Evolutionary conservation across 2,888 invertebrate genomes (phyloP), one percentile per base, ranked within the genome.

Genomic region (Troides oblongomaculatus): DNA sequence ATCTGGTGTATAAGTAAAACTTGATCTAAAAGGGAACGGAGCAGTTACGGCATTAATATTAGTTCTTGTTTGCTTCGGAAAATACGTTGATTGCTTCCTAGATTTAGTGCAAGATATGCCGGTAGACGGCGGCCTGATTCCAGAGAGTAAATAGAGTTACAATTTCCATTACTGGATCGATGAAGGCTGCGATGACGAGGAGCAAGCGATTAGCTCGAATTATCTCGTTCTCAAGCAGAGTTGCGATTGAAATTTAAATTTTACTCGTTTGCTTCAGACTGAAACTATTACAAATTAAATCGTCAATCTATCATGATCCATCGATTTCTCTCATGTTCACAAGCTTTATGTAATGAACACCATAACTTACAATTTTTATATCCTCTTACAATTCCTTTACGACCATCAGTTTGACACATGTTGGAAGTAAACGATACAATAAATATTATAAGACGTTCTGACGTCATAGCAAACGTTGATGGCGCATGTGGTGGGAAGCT

Each of bases 181-280:
- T 73, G 59, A 67, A 61, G 60, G 77, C 72, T 72, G 76, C 75
- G 80, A 81, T 77, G 80, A 81, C 80, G 80, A 74, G 81, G 81
- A 79, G 78, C 79, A 76, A 78, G 84, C 84, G 88, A 90, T 89
- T 88, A 89, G 80, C 78, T 79, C 75, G 81, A 83, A 89, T 86
- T 87, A 84, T 87, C 86, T 85, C 76, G 77, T 81, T 83, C 82
- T 78, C 83, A 79, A 74, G 69, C 70, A 69, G 74, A 58, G 78
- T 80, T 79, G 76, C 79, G 36, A 36, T 80, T 78, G 77, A 77
- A 78, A 63, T 75, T 81, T 78, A 30, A n/a, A 77, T 74, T 76
- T 39, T 75, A 74, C 36, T 18, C 78, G 73, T 78, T 78, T 43
- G 75, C 75, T 72, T 72, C 72, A 76, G 74, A 74, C 72, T 77